A percentile compares a stretch with the other conserved stretches of the same genome.
phyloP scores from a whole-genome alignment of 37 sponge, comb jelly and placozoan species.

The Mnemiopsis leidyi region DNA sequence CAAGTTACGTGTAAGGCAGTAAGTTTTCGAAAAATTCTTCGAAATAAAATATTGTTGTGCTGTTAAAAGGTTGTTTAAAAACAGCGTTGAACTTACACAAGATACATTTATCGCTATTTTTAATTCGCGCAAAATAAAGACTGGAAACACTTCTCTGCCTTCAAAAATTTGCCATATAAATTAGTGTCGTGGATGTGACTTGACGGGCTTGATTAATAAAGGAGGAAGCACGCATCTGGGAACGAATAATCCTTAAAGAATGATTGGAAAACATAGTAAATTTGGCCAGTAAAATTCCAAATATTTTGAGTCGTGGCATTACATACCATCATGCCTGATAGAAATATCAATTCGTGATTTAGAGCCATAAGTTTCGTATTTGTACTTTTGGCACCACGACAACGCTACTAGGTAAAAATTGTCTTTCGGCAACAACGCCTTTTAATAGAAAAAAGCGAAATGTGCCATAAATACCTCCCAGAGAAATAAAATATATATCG shows the following conservation, averaged over 20 bases:
- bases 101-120: background rate
- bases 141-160: background rate
- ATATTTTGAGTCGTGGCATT: background rate
- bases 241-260: background rate
- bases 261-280: background rate
- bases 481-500: too few species aligned
- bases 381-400: background rate
- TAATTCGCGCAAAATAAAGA: background rate
- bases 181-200: background rate
- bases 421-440: background rate
- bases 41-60: background rate
- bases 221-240: background rate
- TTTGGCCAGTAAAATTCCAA: background rate
- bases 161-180: background rate
- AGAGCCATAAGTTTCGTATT: background rate
- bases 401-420: background rate
- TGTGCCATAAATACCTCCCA: too few species aligned
- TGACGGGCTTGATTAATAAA: background rate
- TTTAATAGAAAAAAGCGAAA: too few species aligned
- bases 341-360: background rate
- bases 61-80: background rate
- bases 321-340: background rate
- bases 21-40: background rate
- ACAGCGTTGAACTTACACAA: background rate
- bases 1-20: background rate